Evolutionary conservation across 2,888 invertebrate genomes (phyloP).

Genomic region (Mayetiola destructor): DNA sequence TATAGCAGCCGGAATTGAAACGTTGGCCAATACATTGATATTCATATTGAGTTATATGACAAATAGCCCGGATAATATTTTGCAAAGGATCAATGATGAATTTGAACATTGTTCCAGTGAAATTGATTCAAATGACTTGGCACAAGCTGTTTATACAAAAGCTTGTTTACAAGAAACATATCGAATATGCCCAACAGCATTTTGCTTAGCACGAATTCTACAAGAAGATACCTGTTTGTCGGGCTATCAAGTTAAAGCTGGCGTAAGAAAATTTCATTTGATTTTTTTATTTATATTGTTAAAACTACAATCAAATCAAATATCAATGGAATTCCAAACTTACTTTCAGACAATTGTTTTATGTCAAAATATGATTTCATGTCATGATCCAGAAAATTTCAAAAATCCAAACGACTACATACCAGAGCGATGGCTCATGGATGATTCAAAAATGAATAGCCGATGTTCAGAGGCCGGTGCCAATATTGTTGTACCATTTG

Average conservation of each 20-base stretch:
- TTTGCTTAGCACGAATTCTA: slow-evolving; percentile 60
- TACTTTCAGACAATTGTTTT: slow-evolving; percentile 52
- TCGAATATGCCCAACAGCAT: slow-evolving; percentile 51
- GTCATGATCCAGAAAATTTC: slow-evolving; percentile 60
- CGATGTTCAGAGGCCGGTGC: slow-evolving; percentile 38
- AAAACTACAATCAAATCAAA: neutral
- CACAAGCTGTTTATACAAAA: slow-evolving; percentile 55
- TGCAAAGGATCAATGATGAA: slow-evolving; percentile 49
- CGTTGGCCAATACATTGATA: slow-evolving; percentile 64
- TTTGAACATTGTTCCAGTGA: slow-evolving; percentile 42
- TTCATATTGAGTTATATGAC: slow-evolving; percentile 64
- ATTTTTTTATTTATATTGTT: neutral
- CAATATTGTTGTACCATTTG: slow-evolving; percentile 61
- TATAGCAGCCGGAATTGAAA: slow-evolving; percentile 75
- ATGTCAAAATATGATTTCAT: slow-evolving; percentile 72
- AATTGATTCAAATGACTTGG: slow-evolving; percentile 43
- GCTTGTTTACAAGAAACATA: slow-evolving; percentile 69
- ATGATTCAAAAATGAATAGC: neutral
- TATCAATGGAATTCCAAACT: neutral
- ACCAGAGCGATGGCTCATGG: slow-evolving; percentile 62
- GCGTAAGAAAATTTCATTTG: slow-evolving; percentile 42
- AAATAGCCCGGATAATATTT: slow-evolving; percentile 49
- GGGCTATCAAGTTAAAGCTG: slow-evolving; percentile 53
- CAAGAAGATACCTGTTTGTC: slow-evolving; percentile 56
- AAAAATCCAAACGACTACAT: slow-evolving; percentile 50